Evolutionary conservation across 2,797 vertebrate species (phyloP).

Genomic region (Emydoidea blandingii): DNA sequence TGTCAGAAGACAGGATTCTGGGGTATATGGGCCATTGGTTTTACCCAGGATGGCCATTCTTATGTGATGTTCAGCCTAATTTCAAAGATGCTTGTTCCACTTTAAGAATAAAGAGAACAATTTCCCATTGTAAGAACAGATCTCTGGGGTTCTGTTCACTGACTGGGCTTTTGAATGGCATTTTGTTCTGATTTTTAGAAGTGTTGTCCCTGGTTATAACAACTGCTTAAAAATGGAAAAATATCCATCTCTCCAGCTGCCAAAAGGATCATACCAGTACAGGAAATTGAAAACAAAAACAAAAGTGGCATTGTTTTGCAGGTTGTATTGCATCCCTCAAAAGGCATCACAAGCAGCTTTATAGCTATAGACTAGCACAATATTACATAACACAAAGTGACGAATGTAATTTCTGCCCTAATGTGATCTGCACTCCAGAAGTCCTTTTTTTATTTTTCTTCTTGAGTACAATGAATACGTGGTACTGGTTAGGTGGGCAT

Average conservation of each 20-base stretch:
- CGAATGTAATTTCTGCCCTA: neutral
- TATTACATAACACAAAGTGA: neutral
- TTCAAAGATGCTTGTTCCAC: neutral
- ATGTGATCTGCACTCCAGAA: neutral
- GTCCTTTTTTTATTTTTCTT: neutral
- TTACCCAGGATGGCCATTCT: too few relatives aligned
- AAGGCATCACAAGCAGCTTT: too few relatives aligned
- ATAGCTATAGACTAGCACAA: neutral
- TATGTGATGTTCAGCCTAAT: too few relatives aligned
- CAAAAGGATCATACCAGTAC: neutral
- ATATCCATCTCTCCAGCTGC: neutral
- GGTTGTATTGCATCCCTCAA: too few relatives aligned
- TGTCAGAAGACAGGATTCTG: too few relatives aligned
- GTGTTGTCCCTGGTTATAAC: neutral
- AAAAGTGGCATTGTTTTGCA: too few relatives aligned
- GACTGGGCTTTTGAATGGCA: neutral
- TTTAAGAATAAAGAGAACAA: neutral
- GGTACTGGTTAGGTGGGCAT: neutral
- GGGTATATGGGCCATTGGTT: too few relatives aligned
- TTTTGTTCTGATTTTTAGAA: neutral
- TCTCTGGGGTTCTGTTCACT: neutral
- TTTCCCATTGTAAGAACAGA: neutral
- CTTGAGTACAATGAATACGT: neutral
- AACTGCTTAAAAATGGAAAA: neutral
- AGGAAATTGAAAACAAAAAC: neutral